Conservation (phyloP, 2,888 invertebrate species). For the Cerastis leucographa region DNA sequence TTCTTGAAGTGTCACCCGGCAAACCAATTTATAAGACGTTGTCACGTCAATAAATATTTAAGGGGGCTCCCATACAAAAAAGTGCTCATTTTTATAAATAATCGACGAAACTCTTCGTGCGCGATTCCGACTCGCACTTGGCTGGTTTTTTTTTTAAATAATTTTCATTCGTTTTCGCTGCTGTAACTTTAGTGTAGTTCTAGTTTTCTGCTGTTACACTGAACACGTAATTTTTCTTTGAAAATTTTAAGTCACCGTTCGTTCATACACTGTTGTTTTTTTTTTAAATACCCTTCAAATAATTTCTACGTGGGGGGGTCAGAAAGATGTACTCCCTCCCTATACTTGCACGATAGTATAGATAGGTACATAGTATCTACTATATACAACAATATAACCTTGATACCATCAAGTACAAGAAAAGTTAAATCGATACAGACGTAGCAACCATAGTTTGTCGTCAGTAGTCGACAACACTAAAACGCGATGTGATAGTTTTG, state of each 20-base stretch:
- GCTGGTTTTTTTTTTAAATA: no score
- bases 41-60: no score
- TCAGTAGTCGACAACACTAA: constrained; percentile 26
- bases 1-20: no score
- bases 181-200: not conserved
- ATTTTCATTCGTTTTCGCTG: not conserved
- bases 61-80: no score
- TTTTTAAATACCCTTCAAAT: no score
- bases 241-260: not conserved
- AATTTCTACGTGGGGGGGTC: no score
- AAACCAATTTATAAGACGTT: no score
- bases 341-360: no score
- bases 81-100: no score
- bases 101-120: no score
- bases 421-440: constrained; percentile 61
- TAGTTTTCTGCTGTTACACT: not conserved
- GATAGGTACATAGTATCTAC: not conserved
- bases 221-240: not conserved
- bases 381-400: constrained; percentile 51
- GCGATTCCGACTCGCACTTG: no score
- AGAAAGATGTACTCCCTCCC: no score
- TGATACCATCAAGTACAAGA: constrained; percentile 20
- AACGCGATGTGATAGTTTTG: constrained; percentile 45
- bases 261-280: not conserved
- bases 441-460: constrained; percentile 47